These are phyloP conservation scores for Tortricodes alternella DNA, from an alignment of 2,888 invertebrate genomes.

Conservation along the genomic window DNA sequence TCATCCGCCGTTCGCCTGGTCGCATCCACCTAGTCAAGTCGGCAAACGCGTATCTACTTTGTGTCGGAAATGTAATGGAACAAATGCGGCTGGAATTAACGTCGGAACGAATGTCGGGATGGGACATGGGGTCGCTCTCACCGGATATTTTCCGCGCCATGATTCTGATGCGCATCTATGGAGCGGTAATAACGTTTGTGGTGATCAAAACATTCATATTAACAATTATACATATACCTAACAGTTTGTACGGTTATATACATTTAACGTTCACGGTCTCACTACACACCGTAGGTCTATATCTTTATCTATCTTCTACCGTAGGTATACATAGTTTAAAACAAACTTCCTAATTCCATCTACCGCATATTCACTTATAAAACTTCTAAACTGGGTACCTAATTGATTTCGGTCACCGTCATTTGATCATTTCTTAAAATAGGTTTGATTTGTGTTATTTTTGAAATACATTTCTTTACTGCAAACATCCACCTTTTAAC, in stretches of 20 bases:
- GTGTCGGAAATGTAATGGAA: slow-evolving; percentile 83
- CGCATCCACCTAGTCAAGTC: slow-evolving; percentile 82
- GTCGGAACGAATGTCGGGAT: slow-evolving; percentile 74
- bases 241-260: neutral
- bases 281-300: too few species aligned
- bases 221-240: neutral
- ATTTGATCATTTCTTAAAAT: too few species aligned
- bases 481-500: too few species aligned
- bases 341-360: too few species aligned
- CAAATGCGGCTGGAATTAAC: slow-evolving; percentile 83
- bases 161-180: slow-evolving; percentile 76
- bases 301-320: too few species aligned
- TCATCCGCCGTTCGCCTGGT: slow-evolving; percentile 70
- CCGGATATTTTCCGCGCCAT: slow-evolving; percentile 80
- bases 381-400: too few species aligned
- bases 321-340: too few species aligned
- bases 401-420: too few species aligned
- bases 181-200: slow-evolving; percentile 65
- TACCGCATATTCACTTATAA: too few species aligned
- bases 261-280: neutral
- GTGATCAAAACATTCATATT: slow-evolving; percentile 43
- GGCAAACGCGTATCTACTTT: slow-evolving; percentile 82
- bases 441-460: too few species aligned
- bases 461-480: too few species aligned
- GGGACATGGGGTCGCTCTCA: slow-evolving; percentile 76